phyloP scores from a whole-genome alignment of 2,797 vertebrate species.

The Parambassis ranga region DNA sequence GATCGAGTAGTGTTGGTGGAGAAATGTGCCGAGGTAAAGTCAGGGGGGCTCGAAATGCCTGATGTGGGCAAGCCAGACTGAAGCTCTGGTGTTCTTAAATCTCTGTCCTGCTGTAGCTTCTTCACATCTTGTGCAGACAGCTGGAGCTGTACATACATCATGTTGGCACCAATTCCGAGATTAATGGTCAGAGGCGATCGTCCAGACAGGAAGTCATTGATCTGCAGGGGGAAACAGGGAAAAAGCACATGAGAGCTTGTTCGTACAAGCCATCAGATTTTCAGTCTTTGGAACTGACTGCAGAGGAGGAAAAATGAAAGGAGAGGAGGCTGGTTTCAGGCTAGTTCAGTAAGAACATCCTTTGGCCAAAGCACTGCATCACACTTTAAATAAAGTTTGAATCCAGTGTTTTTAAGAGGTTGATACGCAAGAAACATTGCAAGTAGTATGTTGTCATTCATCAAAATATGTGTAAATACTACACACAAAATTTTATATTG shows the following conservation, averaged over 20 bases:
- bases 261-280: not conserved
- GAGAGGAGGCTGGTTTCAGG: no score
- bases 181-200: conserved; percentile 89
- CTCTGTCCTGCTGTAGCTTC: conserved; percentile 59
- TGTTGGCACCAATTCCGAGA: conserved; percentile 88
- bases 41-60: conserved; percentile 48
- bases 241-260: conserved; percentile 30
- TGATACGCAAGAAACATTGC: no score
- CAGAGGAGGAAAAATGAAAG: no score
- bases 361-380: no score
- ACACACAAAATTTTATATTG: no score
- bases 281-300: no score
- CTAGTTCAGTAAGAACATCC: no score
- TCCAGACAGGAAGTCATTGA: conserved; percentile 92
- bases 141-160: conserved; percentile 96
- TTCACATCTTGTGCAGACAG: conserved; percentile 84
- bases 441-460: no score
- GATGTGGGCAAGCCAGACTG: conserved; percentile 5
- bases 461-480: no score
- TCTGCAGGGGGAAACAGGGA: conserved; percentile 80
- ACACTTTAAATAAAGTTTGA: no score
- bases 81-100: conserved; percentile 4
- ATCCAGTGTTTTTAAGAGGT: no score
- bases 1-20: conserved; percentile 71
- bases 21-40: conserved; percentile 37